Evolutionary conservation across 2,797 vertebrate genomes (phyloP).

Genomic region (Pterois miles): DNA sequence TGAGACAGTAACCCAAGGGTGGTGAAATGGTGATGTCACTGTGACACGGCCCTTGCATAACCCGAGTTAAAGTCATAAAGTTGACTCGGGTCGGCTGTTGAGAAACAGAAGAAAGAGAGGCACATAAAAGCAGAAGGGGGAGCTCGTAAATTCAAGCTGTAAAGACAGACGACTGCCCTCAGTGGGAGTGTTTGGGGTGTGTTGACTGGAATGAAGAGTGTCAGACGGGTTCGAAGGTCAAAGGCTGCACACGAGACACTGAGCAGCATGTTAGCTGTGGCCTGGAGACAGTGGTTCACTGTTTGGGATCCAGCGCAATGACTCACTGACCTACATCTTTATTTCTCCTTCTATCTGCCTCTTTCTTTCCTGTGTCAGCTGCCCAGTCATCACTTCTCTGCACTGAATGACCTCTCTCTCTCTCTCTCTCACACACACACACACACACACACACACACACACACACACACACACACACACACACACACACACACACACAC

Average conservation of each 20-base stretch:
- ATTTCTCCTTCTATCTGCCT: slow-evolving; percentile 68
- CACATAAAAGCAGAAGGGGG: slow-evolving; percentile 2
- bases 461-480: slow-evolving; percentile 5
- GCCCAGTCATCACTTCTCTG: slow-evolving; percentile 76
- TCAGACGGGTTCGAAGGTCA: slow-evolving; percentile 66
- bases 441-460: slow-evolving; percentile 10
- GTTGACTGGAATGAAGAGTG: slow-evolving; percentile 49
- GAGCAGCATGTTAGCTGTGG: slow-evolving; percentile 23
- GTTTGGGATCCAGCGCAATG: slow-evolving; percentile 67
- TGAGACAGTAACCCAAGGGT: slow-evolving; percentile 16
- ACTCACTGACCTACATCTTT: slow-evolving; percentile 78
- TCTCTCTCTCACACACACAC: slow-evolving; percentile 39
- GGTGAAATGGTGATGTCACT: slow-evolving; percentile 35
- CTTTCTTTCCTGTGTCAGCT: slow-evolving; percentile 77
- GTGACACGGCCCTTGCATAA: slow-evolving; percentile 27
- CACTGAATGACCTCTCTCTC: slow-evolving; percentile 72
- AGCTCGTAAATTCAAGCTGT: slow-evolving; percentile 51
- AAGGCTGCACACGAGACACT: slow-evolving; percentile 41
- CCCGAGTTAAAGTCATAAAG: slow-evolving; percentile 19
- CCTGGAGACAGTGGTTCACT: slow-evolving; percentile 1
- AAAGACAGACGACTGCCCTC: slow-evolving; percentile 22
- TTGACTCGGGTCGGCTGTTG: slow-evolving; percentile 5
- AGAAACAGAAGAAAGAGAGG: slow-evolving; percentile 21
- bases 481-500: neutral
- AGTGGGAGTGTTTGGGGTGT: neutral